Percentiles rank a stretch among this genome's conserved stretches.
phyloP scores from a whole-genome alignment of 2,113 vertebrate species.

The Nesoenas mayeri region DNA sequence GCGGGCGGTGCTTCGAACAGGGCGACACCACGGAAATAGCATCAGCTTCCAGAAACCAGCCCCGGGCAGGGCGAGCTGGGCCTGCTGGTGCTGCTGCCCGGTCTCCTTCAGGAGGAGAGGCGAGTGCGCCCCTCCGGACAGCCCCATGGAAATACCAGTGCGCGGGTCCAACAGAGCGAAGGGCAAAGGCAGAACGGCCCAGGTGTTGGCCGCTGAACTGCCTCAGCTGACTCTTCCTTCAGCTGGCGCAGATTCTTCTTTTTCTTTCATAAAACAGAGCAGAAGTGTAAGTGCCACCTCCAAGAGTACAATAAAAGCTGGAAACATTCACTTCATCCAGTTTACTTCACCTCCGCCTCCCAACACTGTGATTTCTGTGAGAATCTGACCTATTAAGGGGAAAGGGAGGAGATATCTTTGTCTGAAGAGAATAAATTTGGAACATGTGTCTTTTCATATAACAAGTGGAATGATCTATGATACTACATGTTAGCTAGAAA shows the following conservation, averaged over 20 bases:
- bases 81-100: neutral
- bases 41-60: neutral
- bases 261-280: too few relatives aligned
- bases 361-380: fast-evolving
- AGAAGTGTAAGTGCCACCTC: neutral
- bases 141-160: too few relatives aligned
- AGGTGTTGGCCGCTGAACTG: too few relatives aligned
- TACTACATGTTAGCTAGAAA: neutral
- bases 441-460: neutral
- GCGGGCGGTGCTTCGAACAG: neutral
- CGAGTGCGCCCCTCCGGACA: too few relatives aligned
- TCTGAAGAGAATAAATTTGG: neutral
- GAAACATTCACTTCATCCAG: neutral
- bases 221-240: neutral
- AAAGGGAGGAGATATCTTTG: too few relatives aligned
- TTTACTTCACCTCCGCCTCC: neutral
- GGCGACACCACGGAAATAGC: neutral
- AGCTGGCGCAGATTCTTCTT: neutral
- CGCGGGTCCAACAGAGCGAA: neutral
- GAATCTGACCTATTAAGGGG: too few relatives aligned
- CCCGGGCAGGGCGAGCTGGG: neutral
- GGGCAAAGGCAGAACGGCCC: neutral
- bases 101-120: neutral
- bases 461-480: neutral
- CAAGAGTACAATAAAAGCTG: too few relatives aligned